phyloP scores from a whole-genome alignment of 2,888 invertebrate genomes.

The Dysmachus trigonus region DNA sequence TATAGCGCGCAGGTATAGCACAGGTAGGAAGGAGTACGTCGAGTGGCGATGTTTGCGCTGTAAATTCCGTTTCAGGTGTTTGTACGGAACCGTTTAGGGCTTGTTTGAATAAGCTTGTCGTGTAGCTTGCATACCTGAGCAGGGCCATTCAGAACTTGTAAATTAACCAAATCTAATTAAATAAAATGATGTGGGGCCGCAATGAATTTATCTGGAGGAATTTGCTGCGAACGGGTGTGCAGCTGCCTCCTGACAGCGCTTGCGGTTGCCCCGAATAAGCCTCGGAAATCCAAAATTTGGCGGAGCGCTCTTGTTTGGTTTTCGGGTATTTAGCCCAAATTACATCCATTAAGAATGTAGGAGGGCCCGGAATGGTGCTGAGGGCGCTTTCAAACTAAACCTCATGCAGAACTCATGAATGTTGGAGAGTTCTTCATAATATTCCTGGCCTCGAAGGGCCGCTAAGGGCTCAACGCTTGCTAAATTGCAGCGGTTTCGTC shows the following conservation, averaged over 20 bases:
- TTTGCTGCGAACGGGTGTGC: not conserved
- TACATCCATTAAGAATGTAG: slow-evolving; percentile 34
- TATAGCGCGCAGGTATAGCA: not conserved
- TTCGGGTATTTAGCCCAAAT: slow-evolving; percentile 32
- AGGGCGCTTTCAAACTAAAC: not conserved
- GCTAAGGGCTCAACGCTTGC: not conserved
- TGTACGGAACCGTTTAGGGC: slow-evolving; percentile 16
- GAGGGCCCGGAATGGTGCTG: not conserved
- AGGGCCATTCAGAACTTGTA: slow-evolving; percentile 37
- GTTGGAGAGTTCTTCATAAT: slow-evolving; percentile 23
- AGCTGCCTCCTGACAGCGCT: not conserved
- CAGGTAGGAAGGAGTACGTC: not conserved
- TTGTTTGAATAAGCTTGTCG: slow-evolving; percentile 24
- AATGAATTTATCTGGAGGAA: slow-evolving; percentile 20
- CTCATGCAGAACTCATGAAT: slow-evolving; percentile 3
- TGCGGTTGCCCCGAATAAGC: not conserved
- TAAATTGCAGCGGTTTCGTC: slow-evolving; percentile 11
- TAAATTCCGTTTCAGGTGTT: slow-evolving; percentile 22
- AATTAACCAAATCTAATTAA: slow-evolving; percentile 45
- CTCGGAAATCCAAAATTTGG: slow-evolving; percentile 7
- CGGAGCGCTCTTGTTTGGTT: not conserved
- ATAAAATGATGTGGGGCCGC: slow-evolving; percentile 40
- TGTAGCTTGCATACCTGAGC: slow-evolving; percentile 29
- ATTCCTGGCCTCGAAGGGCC: not conserved
- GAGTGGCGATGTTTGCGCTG: slow-evolving; percentile 17